Percentiles rank a stretch among this genome's conserved stretches.
phyloP scores from a whole-genome alignment of 2,113 vertebrate species.

The Peromyscus maniculatus region DNA sequence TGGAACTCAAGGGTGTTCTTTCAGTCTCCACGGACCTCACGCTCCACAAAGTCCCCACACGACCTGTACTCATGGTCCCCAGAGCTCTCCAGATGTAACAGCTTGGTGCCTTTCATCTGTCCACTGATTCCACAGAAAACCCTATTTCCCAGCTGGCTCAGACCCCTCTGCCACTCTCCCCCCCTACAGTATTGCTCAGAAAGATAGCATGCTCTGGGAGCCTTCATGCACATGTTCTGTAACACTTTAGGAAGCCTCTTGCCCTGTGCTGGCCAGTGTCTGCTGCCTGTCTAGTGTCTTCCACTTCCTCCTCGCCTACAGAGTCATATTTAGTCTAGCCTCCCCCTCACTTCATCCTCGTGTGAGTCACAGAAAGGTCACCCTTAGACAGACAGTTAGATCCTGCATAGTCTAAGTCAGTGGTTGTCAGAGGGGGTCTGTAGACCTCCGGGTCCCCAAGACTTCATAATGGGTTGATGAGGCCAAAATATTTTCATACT shows the following conservation, averaged over 20 bases:
- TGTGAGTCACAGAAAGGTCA: not conserved
- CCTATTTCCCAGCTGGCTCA: not conserved
- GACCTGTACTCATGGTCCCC: not conserved
- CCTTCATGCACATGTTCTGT: too few relatives aligned
- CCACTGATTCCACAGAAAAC: not conserved
- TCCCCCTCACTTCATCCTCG: not conserved
- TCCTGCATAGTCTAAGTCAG: not conserved
- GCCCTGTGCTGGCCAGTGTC: not conserved
- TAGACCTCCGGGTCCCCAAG: not conserved
- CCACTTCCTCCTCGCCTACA: not conserved
- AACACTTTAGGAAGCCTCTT: not conserved
- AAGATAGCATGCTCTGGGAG: not conserved
- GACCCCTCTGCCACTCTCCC: too few relatives aligned
- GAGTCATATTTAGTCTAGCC: not conserved
- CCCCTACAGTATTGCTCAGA: not conserved
- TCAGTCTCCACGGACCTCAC: not conserved
- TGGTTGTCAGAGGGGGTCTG: not conserved
- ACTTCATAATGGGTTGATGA: not conserved
- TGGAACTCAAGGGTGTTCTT: rapidly evolving
- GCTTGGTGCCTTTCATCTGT: not conserved
- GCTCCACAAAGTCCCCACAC: too few relatives aligned
- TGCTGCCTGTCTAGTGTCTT: not conserved
- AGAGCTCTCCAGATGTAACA: not conserved
- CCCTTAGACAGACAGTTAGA: not conserved
- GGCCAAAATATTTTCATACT: not conserved